Base-by-base conservation (phyloP, 2,888 invertebrate species). In the Diachrysia chrysitis region DNA sequence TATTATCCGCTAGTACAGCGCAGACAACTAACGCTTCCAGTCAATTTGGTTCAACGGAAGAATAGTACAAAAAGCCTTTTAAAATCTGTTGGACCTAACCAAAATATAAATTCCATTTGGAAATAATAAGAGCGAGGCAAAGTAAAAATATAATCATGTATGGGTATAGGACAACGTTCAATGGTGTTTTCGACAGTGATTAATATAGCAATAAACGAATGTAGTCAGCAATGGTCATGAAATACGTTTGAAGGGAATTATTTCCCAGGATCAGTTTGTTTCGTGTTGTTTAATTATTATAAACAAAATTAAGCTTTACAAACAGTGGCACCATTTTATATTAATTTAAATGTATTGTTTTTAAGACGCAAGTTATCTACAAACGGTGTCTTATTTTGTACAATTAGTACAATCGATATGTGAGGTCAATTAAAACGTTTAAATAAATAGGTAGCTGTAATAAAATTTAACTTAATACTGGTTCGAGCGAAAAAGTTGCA, bases 361-460 rank as follows among this genome's bases (percentile, higher is more conserved):
- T 14, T 14, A 21, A 10, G 48, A 51, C 48, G 48, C 48, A 21
- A 21, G 21, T 51, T 51, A 21, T 51, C 48, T 51, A 51, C 48
- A 21, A 51, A 51, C 48, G 48, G 48, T 19, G 48, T 51, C 48
- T 51, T 51, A 51, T 51, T 51, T 51, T 51, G 48, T 51, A 51
- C 48, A 51, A 51, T 42, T 51, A 51, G 48, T 51, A 51, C 48
- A 51, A 51, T 51, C 48, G 48, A 51, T 51, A 51, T 51, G 48
- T 21, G 48, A 51, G 19, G 48, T 51, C 48, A 51, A 51, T 51
- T 51, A 42, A 42, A 42, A 42, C 16, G 42, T 42, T n/a, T n/a
- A 51, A 51, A 51, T 51, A 51, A 51, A 51, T 51, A 51, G 48
- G 48, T 51, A 51, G 48, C 21, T 19, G 12, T 51, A 51, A 51